phyloP scores from a whole-genome alignment of 2,797 vertebrate genomes.

The Eurystomus glaucurus region DNA sequence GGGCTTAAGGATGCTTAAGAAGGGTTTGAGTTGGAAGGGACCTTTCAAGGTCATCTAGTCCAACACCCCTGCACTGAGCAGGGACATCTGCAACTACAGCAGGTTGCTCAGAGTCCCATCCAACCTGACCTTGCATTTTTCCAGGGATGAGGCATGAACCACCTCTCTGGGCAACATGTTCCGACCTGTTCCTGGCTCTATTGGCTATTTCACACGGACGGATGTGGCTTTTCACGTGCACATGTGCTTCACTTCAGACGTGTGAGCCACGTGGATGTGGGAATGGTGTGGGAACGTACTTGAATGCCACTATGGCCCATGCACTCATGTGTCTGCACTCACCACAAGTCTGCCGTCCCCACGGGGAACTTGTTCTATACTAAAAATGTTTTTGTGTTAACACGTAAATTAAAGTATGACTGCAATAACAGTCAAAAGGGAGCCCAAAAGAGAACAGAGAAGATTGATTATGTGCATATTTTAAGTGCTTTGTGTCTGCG shows the following conservation, averaged over 20 bases:
- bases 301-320: rapidly evolving
- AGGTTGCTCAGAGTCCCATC: rapidly evolving
- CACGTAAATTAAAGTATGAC: constrained; percentile 46
- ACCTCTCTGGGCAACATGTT: neutral
- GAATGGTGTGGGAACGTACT: neutral
- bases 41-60: rapidly evolving
- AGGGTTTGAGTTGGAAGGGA: too few relatives aligned
- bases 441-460: constrained; percentile 27
- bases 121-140: neutral
- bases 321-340: rapidly evolving
- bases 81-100: rapidly evolving
- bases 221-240: rapidly evolving
- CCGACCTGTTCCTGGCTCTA: rapidly evolving
- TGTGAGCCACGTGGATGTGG: rapidly evolving
- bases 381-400: constrained; percentile 1
- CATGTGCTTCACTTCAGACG: rapidly evolving
- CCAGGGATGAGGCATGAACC: neutral
- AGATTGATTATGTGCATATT: constrained; percentile 73
- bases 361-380: neutral
- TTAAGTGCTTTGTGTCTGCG: constrained; percentile 62
- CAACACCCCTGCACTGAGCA: rapidly evolving
- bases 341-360: neutral
- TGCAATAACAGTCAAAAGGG: constrained; percentile 37
- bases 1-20: neutral
- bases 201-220: rapidly evolving